Base-by-base conservation (phyloP, 1,140 invertebrate genomes). In the Pseudomyrmex pallidus region DNA sequence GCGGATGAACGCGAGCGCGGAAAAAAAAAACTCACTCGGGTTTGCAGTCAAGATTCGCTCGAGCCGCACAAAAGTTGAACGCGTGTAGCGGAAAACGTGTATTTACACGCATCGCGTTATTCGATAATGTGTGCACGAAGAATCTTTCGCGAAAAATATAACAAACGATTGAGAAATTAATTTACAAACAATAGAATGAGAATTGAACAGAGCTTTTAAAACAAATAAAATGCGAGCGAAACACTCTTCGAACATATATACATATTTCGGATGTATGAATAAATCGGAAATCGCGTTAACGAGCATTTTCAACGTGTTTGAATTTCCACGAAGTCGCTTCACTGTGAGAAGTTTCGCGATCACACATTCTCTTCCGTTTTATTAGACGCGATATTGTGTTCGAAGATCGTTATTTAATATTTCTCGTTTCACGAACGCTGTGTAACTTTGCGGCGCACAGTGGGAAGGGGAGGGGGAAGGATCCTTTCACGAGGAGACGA, bases 351-450 rank as follows among this genome's bases (percentile, higher is more conserved):
- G 22, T 64, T n/a, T 35, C 22, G 3, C 22, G 3, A 5, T 15
- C 25, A 25, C 5, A 56, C 67, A 67, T 77, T 8, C 50, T 77
- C 25, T 61, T 64, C 74, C 22, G 13, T 48, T 52, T 52, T 83
- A n/a, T 82, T 86, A 15, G 48, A 1, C 20, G 2, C 50, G 25
- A 57, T 17, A 62, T 77, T 44, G 59, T 76, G 25, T 56, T 50
- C 52, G 20, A 9, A 46, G 59, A 85, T 44, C 22, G 77, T 86
- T 86, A 87, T 86, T 35, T 87, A 73, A 59, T 78, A 22, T 67
- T 15, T 50, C 63, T 46, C 35, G 17, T 25, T 62, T 35, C 54
- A 56, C 17, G 59, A 74, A 74, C 57, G 68, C 8, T 20, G 52
- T 50, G 17, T 3, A n/a, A 56, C 52, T 17, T 77, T 86, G 46